Percentiles rank a stretch among this genome's conserved stretches.
Evolutionary conservation across 2,113 vertebrate species (phyloP).

Genomic region (Typhlomys cinereus): DNA sequence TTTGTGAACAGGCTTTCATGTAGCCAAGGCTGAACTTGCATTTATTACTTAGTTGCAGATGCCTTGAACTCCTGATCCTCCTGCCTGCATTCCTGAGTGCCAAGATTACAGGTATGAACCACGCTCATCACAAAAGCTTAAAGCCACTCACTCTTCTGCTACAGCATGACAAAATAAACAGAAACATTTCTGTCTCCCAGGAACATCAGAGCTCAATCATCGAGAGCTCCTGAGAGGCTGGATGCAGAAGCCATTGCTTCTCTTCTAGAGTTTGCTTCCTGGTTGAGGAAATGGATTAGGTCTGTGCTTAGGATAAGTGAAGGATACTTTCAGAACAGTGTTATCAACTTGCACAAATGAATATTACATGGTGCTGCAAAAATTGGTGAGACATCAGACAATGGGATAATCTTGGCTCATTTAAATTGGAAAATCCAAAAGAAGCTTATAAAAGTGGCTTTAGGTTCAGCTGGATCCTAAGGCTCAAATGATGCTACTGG

Average conservation of each 20-base stretch:
- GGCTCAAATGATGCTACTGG: not conserved
- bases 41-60: not conserved
- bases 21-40: not conserved
- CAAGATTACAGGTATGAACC: not conserved
- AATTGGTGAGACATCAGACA: not conserved
- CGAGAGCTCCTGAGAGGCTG: not conserved
- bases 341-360: not conserved
- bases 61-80: not conserved
- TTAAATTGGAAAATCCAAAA: not conserved
- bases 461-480: not conserved
- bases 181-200: not conserved
- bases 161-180: not conserved
- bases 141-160: not conserved
- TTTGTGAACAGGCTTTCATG: not conserved
- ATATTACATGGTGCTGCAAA: not conserved
- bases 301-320: not conserved
- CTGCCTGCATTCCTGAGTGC: not conserved
- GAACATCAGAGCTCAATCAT: not conserved
- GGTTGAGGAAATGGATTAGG: not conserved
- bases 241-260: not conserved
- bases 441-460: not conserved
- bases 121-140: not conserved
- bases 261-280: too few species aligned
- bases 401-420: not conserved
- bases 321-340: not conserved